Conservation (phyloP, 2,888 invertebrate genomes). For the Alviniconcha strummeri region DNA sequence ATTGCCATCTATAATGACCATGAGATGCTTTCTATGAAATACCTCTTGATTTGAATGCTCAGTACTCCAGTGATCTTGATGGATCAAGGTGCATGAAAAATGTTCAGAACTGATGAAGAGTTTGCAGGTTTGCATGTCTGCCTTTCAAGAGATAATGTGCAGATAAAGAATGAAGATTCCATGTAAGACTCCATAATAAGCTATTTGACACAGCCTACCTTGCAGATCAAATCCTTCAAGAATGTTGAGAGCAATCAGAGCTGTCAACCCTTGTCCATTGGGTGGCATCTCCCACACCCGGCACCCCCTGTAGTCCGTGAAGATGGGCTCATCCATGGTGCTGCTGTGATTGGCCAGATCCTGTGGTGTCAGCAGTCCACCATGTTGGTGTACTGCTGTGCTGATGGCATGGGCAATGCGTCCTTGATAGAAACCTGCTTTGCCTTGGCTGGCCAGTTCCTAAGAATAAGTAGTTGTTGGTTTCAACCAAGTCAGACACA, state of each 20-base stretch:
- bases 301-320: conserved; percentile 62
- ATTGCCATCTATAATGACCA: no score
- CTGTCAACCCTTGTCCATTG: conserved; percentile 73
- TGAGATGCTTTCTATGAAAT: no score
- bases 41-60: no score
- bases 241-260: conserved; percentile 71
- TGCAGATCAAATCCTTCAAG: conserved; percentile 70
- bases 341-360: conserved; percentile 64
- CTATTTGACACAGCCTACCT: conserved; percentile 41
- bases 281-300: conserved; percentile 73
- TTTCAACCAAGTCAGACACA: no score
- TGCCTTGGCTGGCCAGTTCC: conserved; percentile 61
- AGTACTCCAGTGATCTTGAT: no score
- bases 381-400: conserved; percentile 60
- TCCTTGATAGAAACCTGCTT: conserved; percentile 68
- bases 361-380: conserved; percentile 66
- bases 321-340: conserved; percentile 64
- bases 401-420: conserved; percentile 65
- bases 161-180: no score
- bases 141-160: no score
- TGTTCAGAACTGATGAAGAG: no score
- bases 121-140: no score
- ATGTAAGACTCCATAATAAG: no score
- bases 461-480: conserved; percentile 35
- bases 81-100: no score